These are phyloP conservation scores for Bombus superbus DNA, from an alignment of 1,140 invertebrate species.

Conservation along the genomic window DNA sequence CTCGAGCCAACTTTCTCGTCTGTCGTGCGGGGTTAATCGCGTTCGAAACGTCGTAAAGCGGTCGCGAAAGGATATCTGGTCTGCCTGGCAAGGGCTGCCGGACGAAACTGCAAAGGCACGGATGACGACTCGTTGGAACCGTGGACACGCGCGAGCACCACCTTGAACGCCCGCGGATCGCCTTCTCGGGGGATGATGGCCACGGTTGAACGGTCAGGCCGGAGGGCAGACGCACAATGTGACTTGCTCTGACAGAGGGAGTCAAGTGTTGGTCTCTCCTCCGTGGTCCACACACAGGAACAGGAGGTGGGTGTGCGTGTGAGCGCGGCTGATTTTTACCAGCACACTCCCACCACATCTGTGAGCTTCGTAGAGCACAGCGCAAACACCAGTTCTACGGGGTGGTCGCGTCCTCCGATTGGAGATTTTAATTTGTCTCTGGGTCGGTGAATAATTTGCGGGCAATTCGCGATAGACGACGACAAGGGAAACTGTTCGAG, in stretches of 20 bases:
- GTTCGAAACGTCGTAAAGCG: conserved; percentile 7
- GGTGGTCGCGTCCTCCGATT: conserved; percentile 26
- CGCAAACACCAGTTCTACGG: neutral
- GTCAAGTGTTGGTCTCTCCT: conserved; percentile 76
- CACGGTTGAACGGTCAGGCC: conserved; percentile 76
- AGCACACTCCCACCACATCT: conserved; percentile 49
- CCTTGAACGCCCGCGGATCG: neutral
- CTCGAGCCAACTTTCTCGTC: no score
- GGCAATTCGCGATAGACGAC: neutral
- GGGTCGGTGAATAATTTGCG: no score
- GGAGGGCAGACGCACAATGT: conserved; percentile 80
- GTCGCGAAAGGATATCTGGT: no score
- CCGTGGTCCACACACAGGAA: conserved; percentile 54
- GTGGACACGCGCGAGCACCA: neutral
- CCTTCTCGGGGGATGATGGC: conserved; percentile 51
- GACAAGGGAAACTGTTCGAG: neutral
- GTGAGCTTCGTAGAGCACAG: neutral
- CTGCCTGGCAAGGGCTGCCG: neutral
- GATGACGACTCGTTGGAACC: neutral
- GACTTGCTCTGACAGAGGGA: conserved; percentile 75
- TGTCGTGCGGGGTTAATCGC: neutral
- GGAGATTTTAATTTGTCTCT: conserved; percentile 18
- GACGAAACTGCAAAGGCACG: neutral
- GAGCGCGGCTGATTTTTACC: conserved; percentile 69
- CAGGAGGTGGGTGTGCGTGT: conserved; percentile 45